Conservation (phyloP, 2,113 vertebrate genomes). For the Cyanistes caeruleus region DNA sequence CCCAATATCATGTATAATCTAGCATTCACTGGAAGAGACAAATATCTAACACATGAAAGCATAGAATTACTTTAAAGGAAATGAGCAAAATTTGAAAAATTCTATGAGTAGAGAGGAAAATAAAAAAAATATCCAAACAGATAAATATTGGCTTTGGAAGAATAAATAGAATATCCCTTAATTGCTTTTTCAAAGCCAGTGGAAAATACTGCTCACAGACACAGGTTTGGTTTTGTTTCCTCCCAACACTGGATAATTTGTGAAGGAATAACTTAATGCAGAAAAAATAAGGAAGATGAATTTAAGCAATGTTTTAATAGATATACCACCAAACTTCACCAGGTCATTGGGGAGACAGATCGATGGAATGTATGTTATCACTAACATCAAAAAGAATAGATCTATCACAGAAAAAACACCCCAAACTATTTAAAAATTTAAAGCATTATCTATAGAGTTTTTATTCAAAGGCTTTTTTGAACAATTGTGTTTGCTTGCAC, state of each 20-base stretch:
- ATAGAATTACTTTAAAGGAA: constrained; percentile 9
- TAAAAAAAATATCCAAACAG: constrained; percentile 44
- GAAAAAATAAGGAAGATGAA: constrained; percentile 66
- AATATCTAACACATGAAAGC: background rate
- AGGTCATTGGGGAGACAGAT: constrained; percentile 48
- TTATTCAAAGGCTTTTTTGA: constrained; percentile 68
- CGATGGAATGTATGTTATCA: constrained; percentile 68
- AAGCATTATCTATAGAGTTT: constrained; percentile 60
- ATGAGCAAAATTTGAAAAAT: constrained; percentile 52
- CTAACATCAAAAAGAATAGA: constrained; percentile 77
- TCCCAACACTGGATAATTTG: constrained; percentile 69
- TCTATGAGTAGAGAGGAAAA: constrained; percentile 35
- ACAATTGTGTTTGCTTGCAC: constrained; percentile 37
- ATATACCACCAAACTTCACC: constrained; percentile 64
- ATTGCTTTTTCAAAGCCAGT: constrained; percentile 66
- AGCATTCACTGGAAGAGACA: background rate
- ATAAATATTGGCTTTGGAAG: constrained; percentile 70
- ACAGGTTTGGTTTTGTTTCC: background rate
- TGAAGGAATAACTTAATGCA: constrained; percentile 61
- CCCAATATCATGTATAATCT: background rate
- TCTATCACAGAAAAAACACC: constrained; percentile 54
- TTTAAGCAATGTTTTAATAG: constrained; percentile 72
- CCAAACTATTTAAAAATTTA: constrained; percentile 71
- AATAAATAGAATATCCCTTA: constrained; percentile 69
- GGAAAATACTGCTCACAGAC: constrained; percentile 71